Evolutionary conservation across 2,888 invertebrate species (phyloP).

Genomic region (Cephus sareptanus): DNA sequence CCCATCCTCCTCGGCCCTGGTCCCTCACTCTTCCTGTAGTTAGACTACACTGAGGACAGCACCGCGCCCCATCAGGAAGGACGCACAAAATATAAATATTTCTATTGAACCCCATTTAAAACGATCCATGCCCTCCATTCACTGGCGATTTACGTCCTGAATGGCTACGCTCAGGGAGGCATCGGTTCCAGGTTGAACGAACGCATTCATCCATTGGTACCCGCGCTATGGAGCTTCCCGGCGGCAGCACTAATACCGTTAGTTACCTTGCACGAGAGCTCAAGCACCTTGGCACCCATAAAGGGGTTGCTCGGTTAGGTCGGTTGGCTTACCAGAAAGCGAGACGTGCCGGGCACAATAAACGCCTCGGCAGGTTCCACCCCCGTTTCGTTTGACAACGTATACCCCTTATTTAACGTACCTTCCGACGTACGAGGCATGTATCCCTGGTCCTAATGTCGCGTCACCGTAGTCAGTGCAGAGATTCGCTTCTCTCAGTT

Average conservation of each 20-base stretch:
- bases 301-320: constrained; percentile 8
- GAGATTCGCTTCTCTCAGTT: too few relatives aligned
- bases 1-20: constrained; percentile 9
- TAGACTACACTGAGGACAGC: background rate
- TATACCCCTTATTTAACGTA: constrained; percentile 48
- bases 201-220: too few relatives aligned
- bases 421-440: constrained; percentile 37
- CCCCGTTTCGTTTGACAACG: constrained; percentile 42
- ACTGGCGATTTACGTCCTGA: constrained; percentile 14
- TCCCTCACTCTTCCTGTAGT: constrained; percentile 1
- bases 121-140: constrained; percentile 41
- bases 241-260: constrained; percentile 13
- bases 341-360: constrained; percentile 50
- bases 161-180: constrained; percentile 3
- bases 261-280: constrained; percentile 9
- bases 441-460: background rate
- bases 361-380: constrained; percentile 44
- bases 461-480: too few relatives aligned
- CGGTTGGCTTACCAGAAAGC: constrained; percentile 9
- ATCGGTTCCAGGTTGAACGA: background rate
- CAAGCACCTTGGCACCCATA: constrained; percentile 10
- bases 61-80: constrained; percentile 22
- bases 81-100: constrained; percentile 57
- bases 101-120: constrained; percentile 54
- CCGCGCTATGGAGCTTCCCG: background rate